These are phyloP conservation scores for Eupithecia insigniata DNA, from an alignment of 2,888 invertebrate species.

Conservation along the genomic window DNA sequence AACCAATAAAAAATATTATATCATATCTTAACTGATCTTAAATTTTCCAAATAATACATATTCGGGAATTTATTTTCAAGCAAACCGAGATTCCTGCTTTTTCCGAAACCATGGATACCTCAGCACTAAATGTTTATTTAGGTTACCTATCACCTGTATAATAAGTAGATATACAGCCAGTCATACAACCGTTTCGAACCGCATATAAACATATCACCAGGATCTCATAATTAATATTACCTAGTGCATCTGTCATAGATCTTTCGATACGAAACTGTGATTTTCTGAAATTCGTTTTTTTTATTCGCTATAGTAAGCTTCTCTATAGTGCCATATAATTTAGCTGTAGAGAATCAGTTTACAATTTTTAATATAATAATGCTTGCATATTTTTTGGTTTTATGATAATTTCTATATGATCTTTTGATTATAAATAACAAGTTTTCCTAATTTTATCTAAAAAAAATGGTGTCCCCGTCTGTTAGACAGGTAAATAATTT, in stretches of 20 bases:
- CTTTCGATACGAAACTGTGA: neutral
- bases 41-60: neutral
- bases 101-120: neutral
- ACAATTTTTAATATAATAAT: neutral
- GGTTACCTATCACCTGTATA: conserved; percentile 8
- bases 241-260: neutral
- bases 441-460: neutral
- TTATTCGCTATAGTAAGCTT: neutral
- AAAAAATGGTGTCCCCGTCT: conserved; percentile 33
- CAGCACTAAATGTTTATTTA: neutral
- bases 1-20: no score
- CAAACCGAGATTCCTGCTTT: neutral
- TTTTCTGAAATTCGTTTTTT: neutral
- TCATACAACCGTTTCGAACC: conserved; percentile 1
- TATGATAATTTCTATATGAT: neutral
- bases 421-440: neutral
- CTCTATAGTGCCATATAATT: neutral
- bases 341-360: neutral
- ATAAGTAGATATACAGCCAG: neutral
- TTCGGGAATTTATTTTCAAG: neutral
- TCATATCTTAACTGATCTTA: no score
- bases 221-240: neutral
- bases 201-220: neutral
- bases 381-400: neutral
- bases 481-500: conserved; percentile 31